Evolutionary conservation across 2,888 invertebrate genomes (phyloP).

Genomic region (Eupithecia insigniata): DNA sequence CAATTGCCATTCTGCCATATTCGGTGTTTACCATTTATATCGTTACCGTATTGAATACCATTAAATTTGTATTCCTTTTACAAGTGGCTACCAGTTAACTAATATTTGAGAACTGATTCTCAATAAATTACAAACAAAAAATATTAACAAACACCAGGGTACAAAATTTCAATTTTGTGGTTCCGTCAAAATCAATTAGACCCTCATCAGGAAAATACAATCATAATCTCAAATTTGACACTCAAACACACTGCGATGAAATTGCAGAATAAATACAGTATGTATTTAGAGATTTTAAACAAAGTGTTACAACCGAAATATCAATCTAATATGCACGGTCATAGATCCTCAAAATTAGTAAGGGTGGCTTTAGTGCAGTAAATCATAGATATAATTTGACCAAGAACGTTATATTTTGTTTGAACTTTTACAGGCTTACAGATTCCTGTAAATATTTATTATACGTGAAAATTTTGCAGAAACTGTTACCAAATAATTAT

Average conservation of each 20-base stretch:
- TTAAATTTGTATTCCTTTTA: not conserved
- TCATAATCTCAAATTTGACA: not conserved
- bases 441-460: not conserved
- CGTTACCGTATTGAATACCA: not conserved
- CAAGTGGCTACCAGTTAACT: not conserved
- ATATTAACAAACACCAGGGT: not conserved
- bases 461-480: not conserved
- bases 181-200: not conserved
- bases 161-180: not conserved
- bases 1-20: not conserved
- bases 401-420: no score
- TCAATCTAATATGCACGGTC: no score
- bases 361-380: no score
- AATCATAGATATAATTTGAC: no score
- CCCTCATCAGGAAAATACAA: not conserved
- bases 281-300: no score
- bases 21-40: not conserved
- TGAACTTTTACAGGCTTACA: not conserved
- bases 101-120: not conserved
- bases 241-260: not conserved
- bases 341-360: no score
- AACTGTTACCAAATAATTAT: slow-evolving; percentile 57
- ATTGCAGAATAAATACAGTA: no score
- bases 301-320: no score
- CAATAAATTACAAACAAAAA: not conserved